Evolutionary conservation across 2,888 invertebrate species (phyloP), one percentile per base, ranked within the genome.

Genomic region (Cosmorhoe ocellata): DNA sequence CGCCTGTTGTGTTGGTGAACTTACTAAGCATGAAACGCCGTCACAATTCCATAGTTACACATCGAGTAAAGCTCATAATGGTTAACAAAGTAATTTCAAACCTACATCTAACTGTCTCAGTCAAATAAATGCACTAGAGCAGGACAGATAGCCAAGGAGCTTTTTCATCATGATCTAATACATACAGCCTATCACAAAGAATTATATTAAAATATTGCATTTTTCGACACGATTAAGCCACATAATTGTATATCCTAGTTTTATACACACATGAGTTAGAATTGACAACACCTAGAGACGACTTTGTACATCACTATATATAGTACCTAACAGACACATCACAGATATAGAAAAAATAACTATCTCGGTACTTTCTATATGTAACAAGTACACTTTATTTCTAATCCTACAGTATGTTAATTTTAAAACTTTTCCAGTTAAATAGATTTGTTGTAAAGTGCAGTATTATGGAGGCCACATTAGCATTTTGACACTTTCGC

Each of bases 331-430:
- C 26, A 48, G 48, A 73, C 76, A 74, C 80, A 84, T 84, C 85
- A 86, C 85, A 85, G 85, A 81, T 68, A 79, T 83, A 81, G 79
- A 82, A 84, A 84, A 84, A 76, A 85, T 81, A 82, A 79, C 78
- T 71, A 65, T 71, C 64, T 72, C 71, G 71, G 70, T 71, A 61
- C 72, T 56, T 26, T 73, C 71, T 81, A 80, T 79, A 81, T 72
- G 77, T 76, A 80, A 81, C 81, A 81, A 81, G 79, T 82, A 81
- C 81, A 79, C 76, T 81, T 80, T 71, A 70, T 55, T 51, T 60
- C 74, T 84, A 83, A 70, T 47, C 56, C 74, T 76, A 76, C 65
- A 36, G 5, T 31, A 28, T 12, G 10, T 18, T 47, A 40, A 24
- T 30, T 47, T 41, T 41, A 41, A 47, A 58, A 42, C 14, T 13